phyloP scores from a whole-genome alignment of 1,140 invertebrate genomes.

The Drosophila grimshawi region DNA sequence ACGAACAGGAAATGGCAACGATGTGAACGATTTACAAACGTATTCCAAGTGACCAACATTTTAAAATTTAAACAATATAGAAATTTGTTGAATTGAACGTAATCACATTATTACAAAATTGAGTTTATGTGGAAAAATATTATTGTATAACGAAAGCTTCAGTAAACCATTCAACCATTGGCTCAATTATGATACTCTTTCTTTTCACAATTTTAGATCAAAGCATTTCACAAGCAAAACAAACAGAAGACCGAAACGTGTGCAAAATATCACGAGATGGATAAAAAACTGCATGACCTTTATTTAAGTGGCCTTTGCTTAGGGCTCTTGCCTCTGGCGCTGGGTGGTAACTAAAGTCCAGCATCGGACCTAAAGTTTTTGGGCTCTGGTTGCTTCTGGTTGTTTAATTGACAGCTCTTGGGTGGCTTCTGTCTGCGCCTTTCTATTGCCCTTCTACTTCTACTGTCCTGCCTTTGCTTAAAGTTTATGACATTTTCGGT shows the following conservation, averaged over 20 bases:
- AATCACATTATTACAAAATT: too few species aligned
- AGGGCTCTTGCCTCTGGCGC: neutral
- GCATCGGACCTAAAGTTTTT: slow-evolving; percentile 20
- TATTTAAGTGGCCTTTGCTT: slow-evolving; percentile 17
- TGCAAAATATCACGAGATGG: slow-evolving; percentile 19
- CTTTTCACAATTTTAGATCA: neutral
- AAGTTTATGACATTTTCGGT: slow-evolving; percentile 69
- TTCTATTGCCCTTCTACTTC: neutral
- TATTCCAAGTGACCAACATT: too few species aligned
- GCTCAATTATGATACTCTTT: neutral
- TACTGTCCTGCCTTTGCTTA: neutral
- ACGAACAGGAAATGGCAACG: neutral
- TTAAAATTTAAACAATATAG: too few species aligned
- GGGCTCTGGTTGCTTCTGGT: slow-evolving; percentile 13
- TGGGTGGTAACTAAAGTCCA: slow-evolving; percentile 10
- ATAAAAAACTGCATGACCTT: slow-evolving; percentile 27
- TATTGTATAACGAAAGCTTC: too few species aligned
- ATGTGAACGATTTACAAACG: too few species aligned
- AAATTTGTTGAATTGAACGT: too few species aligned
- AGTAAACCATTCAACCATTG: too few species aligned
- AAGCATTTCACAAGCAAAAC: neutral
- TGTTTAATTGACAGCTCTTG: slow-evolving; percentile 61
- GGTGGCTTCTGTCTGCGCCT: slow-evolving; percentile 26
- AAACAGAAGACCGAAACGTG: slow-evolving; percentile 31
- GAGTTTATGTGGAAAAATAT: too few species aligned